Evolutionary conservation across 2,888 invertebrate species (phyloP), one percentile per base, ranked within the genome.

Genomic region (Pristionchus japonicus): DNA sequence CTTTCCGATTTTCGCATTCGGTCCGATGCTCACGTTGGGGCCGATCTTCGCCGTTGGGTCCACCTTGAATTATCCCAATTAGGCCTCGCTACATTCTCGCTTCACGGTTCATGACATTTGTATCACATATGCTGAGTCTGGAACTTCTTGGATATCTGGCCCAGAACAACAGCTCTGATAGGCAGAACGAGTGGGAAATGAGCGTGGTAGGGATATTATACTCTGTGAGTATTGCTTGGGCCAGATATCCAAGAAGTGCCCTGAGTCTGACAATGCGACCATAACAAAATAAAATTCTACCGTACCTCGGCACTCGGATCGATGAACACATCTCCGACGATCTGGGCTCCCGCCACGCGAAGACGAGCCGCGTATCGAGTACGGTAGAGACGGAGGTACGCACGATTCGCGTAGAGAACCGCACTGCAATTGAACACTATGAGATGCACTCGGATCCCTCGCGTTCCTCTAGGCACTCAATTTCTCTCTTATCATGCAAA

Each of bases 11-110:
- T 96, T 96, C 0, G 97, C 98, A 85, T 97, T 97, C 0, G 97
- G 96, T 0, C 98, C 98, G 91, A 99, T 97, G 37, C 98, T 98
- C n/a, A 99, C 99, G 95, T 99, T 99, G 0, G 99, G 99, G 0
- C 99, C 99, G 86, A 99, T 96, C 97, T 91, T 93, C 3, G 93
- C 94, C 20, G 93, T 90, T 20, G 92, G 91, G 89, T 93, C 91
- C 9, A 91, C 91, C 90, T 89, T 27, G 1, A 89, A 64, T 31
- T n/a, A 31, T 2, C 1, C 27, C 7, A 52, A 23, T 3, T 49
- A 6, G 43, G n/a, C 13, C 1, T 37, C 37, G 31, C 1, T 13
- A 4, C 37, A 34, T 17, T 34, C 27, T 23, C 40, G 49, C 47
- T 82, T 23, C 49, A 82, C 6, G 0, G 34, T 67, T n/a, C n/a